Evolutionary conservation across 2,797 vertebrate genomes (phyloP), one percentile per base, ranked within the genome.

Genomic region (Pteronotus mesoamericanus): DNA sequence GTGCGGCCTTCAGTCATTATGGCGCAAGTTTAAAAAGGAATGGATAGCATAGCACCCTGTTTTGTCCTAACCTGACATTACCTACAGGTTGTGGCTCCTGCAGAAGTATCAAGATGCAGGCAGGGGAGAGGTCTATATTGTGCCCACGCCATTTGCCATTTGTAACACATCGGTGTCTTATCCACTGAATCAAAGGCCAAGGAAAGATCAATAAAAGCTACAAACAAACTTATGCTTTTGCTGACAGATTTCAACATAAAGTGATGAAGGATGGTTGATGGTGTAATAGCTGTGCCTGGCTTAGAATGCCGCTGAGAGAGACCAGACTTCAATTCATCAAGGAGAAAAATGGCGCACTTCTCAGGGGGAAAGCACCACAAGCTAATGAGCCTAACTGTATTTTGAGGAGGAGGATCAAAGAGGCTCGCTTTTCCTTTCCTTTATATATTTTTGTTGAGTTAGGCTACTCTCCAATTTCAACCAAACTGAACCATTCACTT

Each of bases 141-240:
- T 16, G 44, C 34, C 37, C 16, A 74, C 3, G 53, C 9, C 68
- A n/a, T 94, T 83, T 72, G 44, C 86, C 90, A 86, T 55, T 88
- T 39, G 21, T 44, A 46, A n/a, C 83, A 66, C n/a, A 88, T 55
- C 48, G 42, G 51, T 68, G 90, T 96, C 82, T 57, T 75, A 51
- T 34, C 90, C 39, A 37, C 0, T n/a, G 51, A 83, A 95, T 89
- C 86, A 90, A 95, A 96, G 96, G 64, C 94, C 88, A 86, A 86
- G 68, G 51, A 90, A 77, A 94, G 74, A 97, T 95, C 96, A 89
- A 95, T 94, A 84, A 80, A 75, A 86, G 88, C 78, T 91, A 96
- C 96, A 95, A 95, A 93, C 55, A 92, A 86, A 94, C 83, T 92
- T 64, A 32, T 59, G 89, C 80, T 68, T 94, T 57, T 89, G 34